Conservation (phyloP, 1,140 invertebrate species). For the Zeugodacus cucurbitae region DNA sequence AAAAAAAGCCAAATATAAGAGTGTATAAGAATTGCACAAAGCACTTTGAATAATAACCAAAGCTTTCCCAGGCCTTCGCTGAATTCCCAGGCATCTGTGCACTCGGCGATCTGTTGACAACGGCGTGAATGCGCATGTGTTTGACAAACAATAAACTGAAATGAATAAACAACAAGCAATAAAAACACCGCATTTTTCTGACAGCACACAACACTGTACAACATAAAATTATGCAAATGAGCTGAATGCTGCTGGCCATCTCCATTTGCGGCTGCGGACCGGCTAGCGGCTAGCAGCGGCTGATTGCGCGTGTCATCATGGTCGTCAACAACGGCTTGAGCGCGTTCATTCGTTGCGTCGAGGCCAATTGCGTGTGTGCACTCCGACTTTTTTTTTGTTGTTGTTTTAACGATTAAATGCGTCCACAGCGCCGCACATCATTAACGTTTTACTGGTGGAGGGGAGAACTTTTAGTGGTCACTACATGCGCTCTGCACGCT, state of each 20-base stretch:
- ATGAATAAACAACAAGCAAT: background rate
- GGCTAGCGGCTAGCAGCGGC: background rate
- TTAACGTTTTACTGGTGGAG: background rate
- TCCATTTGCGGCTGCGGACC: background rate
- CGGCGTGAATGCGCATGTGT: background rate
- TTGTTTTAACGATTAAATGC: background rate
- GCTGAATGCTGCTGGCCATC: background rate
- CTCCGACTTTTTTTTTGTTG: background rate
- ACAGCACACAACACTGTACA: background rate
- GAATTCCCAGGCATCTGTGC: background rate
- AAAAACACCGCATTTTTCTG: background rate
- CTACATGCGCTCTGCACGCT: background rate
- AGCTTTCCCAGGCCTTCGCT: background rate
- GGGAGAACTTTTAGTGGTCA: background rate
- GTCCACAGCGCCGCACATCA: conserved; percentile 16
- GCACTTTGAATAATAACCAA: background rate
- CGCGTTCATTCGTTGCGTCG: background rate
- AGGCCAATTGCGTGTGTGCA: background rate
- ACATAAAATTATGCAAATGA: conserved; percentile 37
- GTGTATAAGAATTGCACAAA: background rate
- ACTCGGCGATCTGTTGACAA: background rate
- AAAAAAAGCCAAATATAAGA: background rate
- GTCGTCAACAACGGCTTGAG: background rate
- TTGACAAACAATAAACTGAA: background rate
- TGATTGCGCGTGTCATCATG: conserved; percentile 1